phyloP scores from a whole-genome alignment of 2,888 invertebrate genomes.

The Pandemis cinnamomeana region DNA sequence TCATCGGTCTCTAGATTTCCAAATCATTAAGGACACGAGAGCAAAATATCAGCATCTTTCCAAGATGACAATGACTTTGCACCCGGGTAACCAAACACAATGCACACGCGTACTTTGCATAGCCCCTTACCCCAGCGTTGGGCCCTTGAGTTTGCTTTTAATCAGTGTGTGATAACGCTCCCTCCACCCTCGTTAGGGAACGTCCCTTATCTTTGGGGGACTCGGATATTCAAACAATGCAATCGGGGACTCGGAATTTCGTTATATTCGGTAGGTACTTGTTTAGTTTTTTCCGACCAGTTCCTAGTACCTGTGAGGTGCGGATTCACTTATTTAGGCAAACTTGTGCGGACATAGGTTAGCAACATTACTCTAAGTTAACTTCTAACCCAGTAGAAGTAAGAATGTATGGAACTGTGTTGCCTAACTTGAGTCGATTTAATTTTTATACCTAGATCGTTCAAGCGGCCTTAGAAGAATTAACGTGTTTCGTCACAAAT shows the following conservation, averaged over 20 bases:
- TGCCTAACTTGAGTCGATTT: no score
- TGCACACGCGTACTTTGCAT: constrained; percentile 19
- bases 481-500: no score
- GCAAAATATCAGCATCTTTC: constrained; percentile 18
- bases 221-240: constrained; percentile 53
- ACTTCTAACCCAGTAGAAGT: no score
- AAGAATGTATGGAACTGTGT: no score
- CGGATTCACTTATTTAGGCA: background rate
- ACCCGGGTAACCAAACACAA: constrained; percentile 29
- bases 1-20: background rate
- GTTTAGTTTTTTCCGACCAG: background rate
- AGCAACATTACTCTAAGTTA: no score
- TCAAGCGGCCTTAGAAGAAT: no score
- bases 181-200: constrained; percentile 51
- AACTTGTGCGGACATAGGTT: no score
- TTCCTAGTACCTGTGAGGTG: background rate
- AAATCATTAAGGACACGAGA: background rate
- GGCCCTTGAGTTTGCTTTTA: constrained; percentile 78
- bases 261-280: background rate
- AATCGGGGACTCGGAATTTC: constrained; percentile 40
- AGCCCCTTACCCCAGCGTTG: constrained; percentile 55
- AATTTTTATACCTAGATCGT: no score
- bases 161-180: constrained; percentile 78
- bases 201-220: constrained; percentile 65
- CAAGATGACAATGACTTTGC: constrained; percentile 38